A percentile compares a stretch with the other conserved stretches of the same genome.
Evolutionary conservation across 2,797 vertebrate genomes (phyloP).

Genomic region (Falco biarmicus): DNA sequence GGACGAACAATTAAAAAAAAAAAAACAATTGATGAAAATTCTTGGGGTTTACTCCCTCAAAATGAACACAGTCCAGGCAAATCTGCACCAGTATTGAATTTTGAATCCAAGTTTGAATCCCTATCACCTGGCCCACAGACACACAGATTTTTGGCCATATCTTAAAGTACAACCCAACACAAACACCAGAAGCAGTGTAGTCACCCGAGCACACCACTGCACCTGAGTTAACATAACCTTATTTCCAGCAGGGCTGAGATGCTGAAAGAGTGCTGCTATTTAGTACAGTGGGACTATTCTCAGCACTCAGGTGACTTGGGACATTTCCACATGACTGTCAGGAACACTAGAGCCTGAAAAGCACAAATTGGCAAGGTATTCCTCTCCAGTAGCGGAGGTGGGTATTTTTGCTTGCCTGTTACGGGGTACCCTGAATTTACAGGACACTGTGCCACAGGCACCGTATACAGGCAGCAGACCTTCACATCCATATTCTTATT

Average conservation of each 20-base stretch:
- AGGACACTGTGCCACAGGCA: background rate
- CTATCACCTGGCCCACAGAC: background rate
- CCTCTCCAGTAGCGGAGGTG: background rate
- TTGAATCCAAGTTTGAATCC: background rate
- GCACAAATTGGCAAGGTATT: background rate
- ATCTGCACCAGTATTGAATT: background rate
- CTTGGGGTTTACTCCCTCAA: background rate
- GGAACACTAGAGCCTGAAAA: background rate
- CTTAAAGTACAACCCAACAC: background rate
- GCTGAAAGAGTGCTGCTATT: background rate
- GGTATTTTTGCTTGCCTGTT: background rate
- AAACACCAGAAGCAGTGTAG: background rate
- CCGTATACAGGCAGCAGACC: background rate
- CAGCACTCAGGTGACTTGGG: background rate
- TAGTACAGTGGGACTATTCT: background rate
- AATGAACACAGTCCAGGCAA: background rate
- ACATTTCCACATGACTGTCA: background rate
- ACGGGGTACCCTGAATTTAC: background rate
- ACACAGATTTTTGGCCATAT: background rate
- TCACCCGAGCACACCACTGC: background rate
- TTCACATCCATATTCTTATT: background rate
- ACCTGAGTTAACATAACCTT: background rate
- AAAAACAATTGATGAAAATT: background rate
- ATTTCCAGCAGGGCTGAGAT: background rate
- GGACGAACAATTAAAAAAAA: background rate